Percentiles rank a stretch among this genome's conserved stretches.
Evolutionary conservation across 2,797 vertebrate genomes (phyloP).

Genomic region (Threskiornis aethiopicus): DNA sequence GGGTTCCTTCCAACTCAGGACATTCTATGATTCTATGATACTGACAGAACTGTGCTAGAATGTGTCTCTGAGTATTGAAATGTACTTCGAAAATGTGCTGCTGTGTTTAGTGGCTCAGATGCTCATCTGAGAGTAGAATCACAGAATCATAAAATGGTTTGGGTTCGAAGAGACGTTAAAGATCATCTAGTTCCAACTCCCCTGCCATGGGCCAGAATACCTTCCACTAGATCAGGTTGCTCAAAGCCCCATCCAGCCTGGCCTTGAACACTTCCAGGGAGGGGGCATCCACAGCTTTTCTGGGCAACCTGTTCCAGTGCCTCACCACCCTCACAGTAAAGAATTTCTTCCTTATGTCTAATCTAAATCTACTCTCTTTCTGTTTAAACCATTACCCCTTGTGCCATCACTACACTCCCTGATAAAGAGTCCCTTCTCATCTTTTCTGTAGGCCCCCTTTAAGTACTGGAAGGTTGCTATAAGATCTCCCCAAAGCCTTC

Average conservation of each 20-base stretch:
- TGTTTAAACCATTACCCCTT: not conserved
- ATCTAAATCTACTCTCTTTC: not conserved
- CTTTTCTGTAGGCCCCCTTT: not conserved
- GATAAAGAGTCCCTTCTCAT: not conserved
- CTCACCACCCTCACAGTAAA: not conserved
- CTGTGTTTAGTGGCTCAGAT: not conserved
- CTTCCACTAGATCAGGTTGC: not conserved
- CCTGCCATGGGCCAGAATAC: not conserved
- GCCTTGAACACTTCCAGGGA: not conserved
- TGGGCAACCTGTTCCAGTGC: not conserved
- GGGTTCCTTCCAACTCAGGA: too few species aligned
- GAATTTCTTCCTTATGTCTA: not conserved
- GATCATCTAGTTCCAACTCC: not conserved
- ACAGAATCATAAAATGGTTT: not conserved
- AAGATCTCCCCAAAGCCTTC: not conserved
- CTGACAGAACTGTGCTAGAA: not conserved
- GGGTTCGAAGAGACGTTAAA: not conserved
- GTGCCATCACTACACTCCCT: not conserved
- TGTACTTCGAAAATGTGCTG: not conserved
- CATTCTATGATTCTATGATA: not conserved
- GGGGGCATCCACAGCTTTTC: accelerated
- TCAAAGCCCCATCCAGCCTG: not conserved
- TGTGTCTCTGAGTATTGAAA: not conserved
- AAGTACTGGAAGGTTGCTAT: not conserved
- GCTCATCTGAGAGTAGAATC: not conserved